Evolutionary conservation across 2,888 invertebrate species (phyloP), one percentile per base, ranked within the genome.

Genomic region (Mylabris sibirica): DNA sequence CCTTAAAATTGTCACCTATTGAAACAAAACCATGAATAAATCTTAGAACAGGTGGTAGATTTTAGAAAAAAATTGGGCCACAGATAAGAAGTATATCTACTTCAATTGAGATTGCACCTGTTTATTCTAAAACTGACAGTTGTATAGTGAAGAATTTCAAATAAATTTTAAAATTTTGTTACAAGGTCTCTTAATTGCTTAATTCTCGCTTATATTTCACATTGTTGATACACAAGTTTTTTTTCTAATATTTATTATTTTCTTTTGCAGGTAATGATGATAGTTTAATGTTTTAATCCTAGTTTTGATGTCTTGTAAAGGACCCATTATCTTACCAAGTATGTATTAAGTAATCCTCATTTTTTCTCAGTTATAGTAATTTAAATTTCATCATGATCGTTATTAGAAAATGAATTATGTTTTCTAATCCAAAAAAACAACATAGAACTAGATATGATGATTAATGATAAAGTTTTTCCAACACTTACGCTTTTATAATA

Each of bases 211-310:
- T 9, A 5, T 8, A 5, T 49, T 49, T 6, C 20, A 20, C 20
- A 20, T 9, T n/a, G 2, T 20, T 49, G 17, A 44, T 44, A 17
- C 2, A 22, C 2, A 11, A 22, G 6, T 12, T 12, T 24, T 12
- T 24, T 24, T 14, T 57, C 9, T 57, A 57, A 57, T 24, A 24
- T 4, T 24, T 24, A 1, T 17, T 20, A n/a, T 44, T 49, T 3
- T 49, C 20, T 49, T 57, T 57, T 57, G 57, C 57, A 57, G 57
- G 57, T 57, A 57, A 57, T 57, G 57, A 57, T 11, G 24, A 24
- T 30, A 30, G 30, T 24, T 57, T 57, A 14, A 24, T 57, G 57
- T 22, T 57, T 49, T 24, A 57, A 57, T 24, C 57, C 24, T 1
- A 20, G 11, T 12, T 57, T 57, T 24, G 24, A 20, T 49, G 9